Conservation (phyloP, 1,140 invertebrate genomes). For the Cyclargus thomasi region DNA sequence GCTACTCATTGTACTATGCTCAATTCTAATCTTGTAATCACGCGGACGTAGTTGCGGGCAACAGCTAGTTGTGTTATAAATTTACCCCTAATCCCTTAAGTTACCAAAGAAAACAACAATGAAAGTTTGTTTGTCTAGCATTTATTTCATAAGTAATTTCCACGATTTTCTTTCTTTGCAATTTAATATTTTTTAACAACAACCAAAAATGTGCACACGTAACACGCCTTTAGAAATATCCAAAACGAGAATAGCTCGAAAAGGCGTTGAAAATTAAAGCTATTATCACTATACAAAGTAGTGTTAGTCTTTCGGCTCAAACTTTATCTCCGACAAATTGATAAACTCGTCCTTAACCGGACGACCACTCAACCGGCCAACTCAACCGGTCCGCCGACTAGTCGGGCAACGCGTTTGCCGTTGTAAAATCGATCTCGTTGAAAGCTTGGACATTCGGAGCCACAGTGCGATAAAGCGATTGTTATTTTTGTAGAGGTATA, state of each 20-base stretch:
- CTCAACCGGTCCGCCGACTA: conserved; percentile 18
- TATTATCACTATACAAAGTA: conserved; percentile 12
- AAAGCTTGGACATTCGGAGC: conserved; percentile 9
- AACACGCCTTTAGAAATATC: neutral
- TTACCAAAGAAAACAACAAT: no score
- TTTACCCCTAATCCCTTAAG: no score
- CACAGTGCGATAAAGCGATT: conserved; percentile 8
- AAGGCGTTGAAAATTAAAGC: conserved; percentile 1
- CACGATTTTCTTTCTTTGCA: no score
- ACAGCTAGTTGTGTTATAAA: no score
- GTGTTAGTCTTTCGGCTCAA: conserved; percentile 15
- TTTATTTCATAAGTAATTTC: no score
- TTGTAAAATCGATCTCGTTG: conserved; percentile 15
- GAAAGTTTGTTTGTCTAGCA: no score
- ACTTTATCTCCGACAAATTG: conserved; percentile 15
- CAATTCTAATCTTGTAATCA: no score
- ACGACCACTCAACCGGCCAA: conserved; percentile 9
- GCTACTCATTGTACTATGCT: no score
- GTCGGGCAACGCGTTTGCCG: conserved; percentile 16
- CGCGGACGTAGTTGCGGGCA: no score
- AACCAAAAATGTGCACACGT: no score
- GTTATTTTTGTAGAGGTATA: neutral
- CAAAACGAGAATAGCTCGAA: neutral
- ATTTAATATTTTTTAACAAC: no score
- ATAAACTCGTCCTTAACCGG: conserved; percentile 9